Percentiles rank a stretch among this genome's conserved stretches.
phyloP scores from a whole-genome alignment of 2,888 invertebrate species.

The Tromatobia lineatoria region DNA sequence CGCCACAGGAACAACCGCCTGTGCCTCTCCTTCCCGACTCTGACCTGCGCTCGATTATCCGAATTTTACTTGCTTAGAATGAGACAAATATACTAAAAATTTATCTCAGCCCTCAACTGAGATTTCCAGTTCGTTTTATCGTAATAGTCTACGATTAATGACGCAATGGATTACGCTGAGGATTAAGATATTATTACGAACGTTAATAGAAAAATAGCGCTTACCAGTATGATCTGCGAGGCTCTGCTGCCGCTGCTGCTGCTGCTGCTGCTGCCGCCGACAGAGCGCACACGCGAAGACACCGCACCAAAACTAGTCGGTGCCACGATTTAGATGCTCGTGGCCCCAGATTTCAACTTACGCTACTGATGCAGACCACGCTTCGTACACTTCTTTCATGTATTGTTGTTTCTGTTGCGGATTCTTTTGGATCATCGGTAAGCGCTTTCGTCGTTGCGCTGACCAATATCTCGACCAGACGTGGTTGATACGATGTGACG shows the following conservation, averaged over 20 bases:
- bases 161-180: conserved; percentile 23
- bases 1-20: conserved; percentile 48
- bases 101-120: not conserved
- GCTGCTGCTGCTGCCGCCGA: conserved; percentile 43
- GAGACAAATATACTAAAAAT: conserved; percentile 5
- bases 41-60: conserved; percentile 1
- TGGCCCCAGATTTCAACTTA: conserved; percentile 37
- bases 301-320: conserved; percentile 38
- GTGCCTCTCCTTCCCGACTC: not conserved
- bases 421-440: conserved; percentile 36
- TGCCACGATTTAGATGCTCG: conserved; percentile 13
- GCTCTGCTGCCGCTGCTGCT: conserved; percentile 41
- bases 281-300: conserved; percentile 65
- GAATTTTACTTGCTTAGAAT: conserved; percentile 18
- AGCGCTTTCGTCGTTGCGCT: conserved; percentile 11
- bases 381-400: conserved; percentile 41
- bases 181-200: conserved; percentile 32
- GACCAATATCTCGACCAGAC: not conserved
- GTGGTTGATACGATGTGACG: not conserved
- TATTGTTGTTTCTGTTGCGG: conserved; percentile 46
- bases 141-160: conserved; percentile 1
- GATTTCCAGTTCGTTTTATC: not conserved
- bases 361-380: conserved; percentile 60
- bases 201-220: conserved; percentile 18
- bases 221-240: conserved; percentile 60